Conservation (phyloP, 30 jellyfish, hydroid and myxozoan genomes). For the Turritopsis dohrnii region DNA sequence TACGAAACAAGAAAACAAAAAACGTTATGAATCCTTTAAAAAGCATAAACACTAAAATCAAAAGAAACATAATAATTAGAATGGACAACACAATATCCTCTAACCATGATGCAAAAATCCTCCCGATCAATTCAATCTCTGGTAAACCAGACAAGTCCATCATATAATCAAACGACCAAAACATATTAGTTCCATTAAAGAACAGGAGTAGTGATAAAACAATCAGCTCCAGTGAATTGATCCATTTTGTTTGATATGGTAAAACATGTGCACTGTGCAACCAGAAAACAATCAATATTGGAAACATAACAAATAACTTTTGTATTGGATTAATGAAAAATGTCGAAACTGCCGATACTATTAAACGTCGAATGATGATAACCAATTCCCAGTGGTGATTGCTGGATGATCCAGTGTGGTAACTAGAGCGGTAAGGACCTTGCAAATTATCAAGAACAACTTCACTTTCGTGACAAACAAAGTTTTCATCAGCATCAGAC, state of each 20-base stretch:
- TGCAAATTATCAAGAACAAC: background rate
- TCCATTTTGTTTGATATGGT: background rate
- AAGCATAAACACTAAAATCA: too few relatives aligned
- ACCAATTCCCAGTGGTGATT: background rate
- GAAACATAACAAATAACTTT: background rate
- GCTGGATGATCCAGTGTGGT: background rate
- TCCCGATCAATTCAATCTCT: too few relatives aligned
- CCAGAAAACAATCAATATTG: background rate
- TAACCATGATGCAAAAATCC: too few relatives aligned
- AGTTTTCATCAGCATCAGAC: background rate
- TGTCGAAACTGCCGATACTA: background rate
- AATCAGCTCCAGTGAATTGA: too few relatives aligned
- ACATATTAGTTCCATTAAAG: too few relatives aligned
- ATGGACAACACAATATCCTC: too few relatives aligned
- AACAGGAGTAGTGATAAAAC: too few relatives aligned
- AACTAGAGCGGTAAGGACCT: background rate
- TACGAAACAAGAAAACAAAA: too few relatives aligned
- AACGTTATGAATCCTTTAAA: too few relatives aligned
- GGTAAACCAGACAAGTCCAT: too few relatives aligned
- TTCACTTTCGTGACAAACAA: background rate
- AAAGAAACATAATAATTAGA: too few relatives aligned
- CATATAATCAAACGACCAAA: too few relatives aligned
- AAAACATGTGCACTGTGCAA: background rate
- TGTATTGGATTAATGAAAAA: background rate
- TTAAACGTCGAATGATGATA: background rate